phyloP scores from a whole-genome alignment of 2,888 invertebrate genomes.

The Polydrusus cervinus region DNA sequence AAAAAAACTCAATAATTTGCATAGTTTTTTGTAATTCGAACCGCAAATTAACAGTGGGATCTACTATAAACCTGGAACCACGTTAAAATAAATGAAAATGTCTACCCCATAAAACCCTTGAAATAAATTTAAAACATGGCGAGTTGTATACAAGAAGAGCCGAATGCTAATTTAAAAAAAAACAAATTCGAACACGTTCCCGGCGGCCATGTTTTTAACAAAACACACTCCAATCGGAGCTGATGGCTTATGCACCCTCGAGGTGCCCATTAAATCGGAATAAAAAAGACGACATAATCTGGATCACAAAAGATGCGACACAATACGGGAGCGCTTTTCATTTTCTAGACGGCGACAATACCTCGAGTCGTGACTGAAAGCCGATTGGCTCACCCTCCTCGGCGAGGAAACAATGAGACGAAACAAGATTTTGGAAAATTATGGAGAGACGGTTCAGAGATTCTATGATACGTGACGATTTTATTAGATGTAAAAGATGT shows the following conservation, averaged over 20 bases:
- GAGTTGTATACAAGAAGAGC: slow-evolving; percentile 2
- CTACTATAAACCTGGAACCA: too few species aligned
- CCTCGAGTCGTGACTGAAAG: slow-evolving; percentile 21
- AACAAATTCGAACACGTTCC: slow-evolving; percentile 27
- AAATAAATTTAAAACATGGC: background rate
- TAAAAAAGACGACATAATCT: slow-evolving; percentile 66
- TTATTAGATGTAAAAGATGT: slow-evolving; percentile 10
- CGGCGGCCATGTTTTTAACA: slow-evolving; percentile 26
- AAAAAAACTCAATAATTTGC: too few species aligned
- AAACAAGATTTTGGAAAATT: slow-evolving; percentile 22
- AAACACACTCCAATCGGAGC: slow-evolving; percentile 28
- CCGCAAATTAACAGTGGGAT: too few species aligned
- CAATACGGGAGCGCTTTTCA: slow-evolving; percentile 22
- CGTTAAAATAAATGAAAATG: too few species aligned
- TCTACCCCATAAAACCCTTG: slow-evolving; percentile 3
- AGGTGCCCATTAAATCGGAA: slow-evolving; percentile 64
- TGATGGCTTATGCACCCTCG: slow-evolving; percentile 26
- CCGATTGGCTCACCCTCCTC: slow-evolving; percentile 25
- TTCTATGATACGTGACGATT: slow-evolving; percentile 1
- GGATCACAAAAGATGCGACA: slow-evolving; percentile 62
- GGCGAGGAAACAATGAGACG: slow-evolving; percentile 25
- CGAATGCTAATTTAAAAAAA: slow-evolving; percentile 22
- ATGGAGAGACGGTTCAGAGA: background rate
- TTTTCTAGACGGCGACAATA: slow-evolving; percentile 28
- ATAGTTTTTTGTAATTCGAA: too few species aligned